These are phyloP conservation scores for Sebastes miniatus DNA, from an alignment of 2,797 vertebrate genomes.

Conservation along the genomic window DNA sequence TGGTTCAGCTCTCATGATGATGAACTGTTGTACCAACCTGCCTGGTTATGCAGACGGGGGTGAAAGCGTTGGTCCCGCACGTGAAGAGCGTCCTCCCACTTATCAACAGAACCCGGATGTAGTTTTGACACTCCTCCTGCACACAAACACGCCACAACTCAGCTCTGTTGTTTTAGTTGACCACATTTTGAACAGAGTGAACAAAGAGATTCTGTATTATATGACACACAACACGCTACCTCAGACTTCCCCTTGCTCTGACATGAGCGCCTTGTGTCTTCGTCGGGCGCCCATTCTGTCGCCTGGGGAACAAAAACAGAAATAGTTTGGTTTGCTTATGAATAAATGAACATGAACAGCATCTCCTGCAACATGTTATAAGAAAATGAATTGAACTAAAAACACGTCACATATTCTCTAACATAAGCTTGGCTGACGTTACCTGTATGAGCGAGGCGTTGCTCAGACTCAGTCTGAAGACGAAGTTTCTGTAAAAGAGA, in stretches of 20 bases:
- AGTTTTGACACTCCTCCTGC: constrained; percentile 98
- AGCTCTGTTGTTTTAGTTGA: not conserved
- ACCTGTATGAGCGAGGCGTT: constrained; percentile 96
- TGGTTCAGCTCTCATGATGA: not conserved
- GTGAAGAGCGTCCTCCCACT: constrained; percentile 88
- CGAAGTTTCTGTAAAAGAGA: constrained; percentile 88
- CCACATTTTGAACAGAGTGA: not conserved
- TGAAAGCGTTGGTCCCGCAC: constrained; percentile 95
- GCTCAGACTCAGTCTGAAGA: constrained; percentile 93
- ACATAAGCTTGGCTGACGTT: constrained; percentile 18
- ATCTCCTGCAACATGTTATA: not conserved
- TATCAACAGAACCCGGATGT: constrained; percentile 91
- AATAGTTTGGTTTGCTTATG: not conserved
- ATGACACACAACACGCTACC: constrained; percentile 64
- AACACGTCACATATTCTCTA: not conserved
- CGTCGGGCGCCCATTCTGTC: constrained; percentile 90
- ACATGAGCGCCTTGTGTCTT: constrained; percentile 91
- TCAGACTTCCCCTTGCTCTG: constrained; percentile 97
- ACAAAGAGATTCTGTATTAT: too few species aligned
- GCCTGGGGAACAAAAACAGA: constrained; percentile 70
- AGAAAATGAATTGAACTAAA: not conserved
- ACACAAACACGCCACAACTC: constrained; percentile 1
- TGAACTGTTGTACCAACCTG: constrained; percentile 76
- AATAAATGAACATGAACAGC: too few species aligned
- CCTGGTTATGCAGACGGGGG: constrained; percentile 90